Percentiles rank a stretch among this genome's conserved stretches.
Evolutionary conservation across 2,888 invertebrate species (phyloP).

Genomic region (Artemia sinica): DNA sequence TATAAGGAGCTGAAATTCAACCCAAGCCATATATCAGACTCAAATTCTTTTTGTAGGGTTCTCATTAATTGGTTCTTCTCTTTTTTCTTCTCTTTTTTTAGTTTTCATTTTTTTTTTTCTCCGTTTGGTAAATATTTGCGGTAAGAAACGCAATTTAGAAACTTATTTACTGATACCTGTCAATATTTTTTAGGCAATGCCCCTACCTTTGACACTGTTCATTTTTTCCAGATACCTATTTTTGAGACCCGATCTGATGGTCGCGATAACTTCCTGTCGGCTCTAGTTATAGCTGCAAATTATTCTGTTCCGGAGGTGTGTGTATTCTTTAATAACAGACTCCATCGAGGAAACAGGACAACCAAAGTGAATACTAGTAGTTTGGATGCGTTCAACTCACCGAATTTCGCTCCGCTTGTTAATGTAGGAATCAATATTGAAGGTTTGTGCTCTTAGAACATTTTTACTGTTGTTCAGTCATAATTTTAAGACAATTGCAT

Average conservation of each 20-base stretch:
- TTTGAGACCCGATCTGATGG: slow-evolving; percentile 88
- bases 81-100: too few relatives aligned
- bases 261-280: slow-evolving; percentile 73
- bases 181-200: too few relatives aligned
- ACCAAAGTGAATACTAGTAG: slow-evolving; percentile 53
- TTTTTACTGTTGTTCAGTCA: not conserved
- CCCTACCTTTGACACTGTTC: not conserved
- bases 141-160: too few relatives aligned
- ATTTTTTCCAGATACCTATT: slow-evolving; percentile 54
- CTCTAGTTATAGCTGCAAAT: slow-evolving; percentile 71
- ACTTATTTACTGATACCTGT: too few relatives aligned
- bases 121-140: too few relatives aligned
- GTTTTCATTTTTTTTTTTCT: too few relatives aligned
- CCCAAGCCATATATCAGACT: too few relatives aligned
- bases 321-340: slow-evolving; percentile 68
- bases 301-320: slow-evolving; percentile 83
- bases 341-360: slow-evolving; percentile 74
- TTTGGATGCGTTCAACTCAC: slow-evolving; percentile 65
- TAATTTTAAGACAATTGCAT: not conserved
- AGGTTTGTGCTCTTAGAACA: slow-evolving; percentile 32
- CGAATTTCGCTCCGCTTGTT: slow-evolving; percentile 66
- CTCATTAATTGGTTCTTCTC: too few relatives aligned
- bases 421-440: slow-evolving; percentile 62
- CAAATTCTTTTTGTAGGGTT: too few relatives aligned
- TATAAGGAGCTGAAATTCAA: too few relatives aligned